Conservation (phyloP, 2,888 invertebrate species). For the Idaea biselata region DNA sequence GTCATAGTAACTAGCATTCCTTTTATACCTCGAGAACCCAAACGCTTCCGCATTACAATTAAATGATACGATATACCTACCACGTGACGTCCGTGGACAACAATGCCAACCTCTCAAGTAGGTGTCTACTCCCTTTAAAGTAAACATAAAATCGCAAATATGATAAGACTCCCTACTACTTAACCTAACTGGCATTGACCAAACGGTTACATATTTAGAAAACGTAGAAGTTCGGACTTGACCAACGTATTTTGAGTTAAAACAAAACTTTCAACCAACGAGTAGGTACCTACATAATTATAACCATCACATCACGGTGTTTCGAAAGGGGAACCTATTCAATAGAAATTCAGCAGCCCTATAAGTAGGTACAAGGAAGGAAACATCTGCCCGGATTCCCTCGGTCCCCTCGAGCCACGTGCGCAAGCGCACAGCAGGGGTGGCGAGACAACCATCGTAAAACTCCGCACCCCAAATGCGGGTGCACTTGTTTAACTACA, state of each 20-base stretch:
- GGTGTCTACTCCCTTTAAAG: slow-evolving; percentile 13
- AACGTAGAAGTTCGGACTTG: neutral
- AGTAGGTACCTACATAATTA: too few relatives aligned
- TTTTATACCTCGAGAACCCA: slow-evolving; percentile 2
- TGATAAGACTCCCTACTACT: slow-evolving; percentile 21
- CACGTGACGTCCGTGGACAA: slow-evolving; percentile 8
- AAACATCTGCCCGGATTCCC: slow-evolving; percentile 67
- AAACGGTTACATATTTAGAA: neutral
- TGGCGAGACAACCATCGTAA: slow-evolving; percentile 57
- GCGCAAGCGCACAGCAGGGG: slow-evolving; percentile 71
- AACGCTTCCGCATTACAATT: slow-evolving; percentile 26
- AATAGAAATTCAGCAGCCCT: slow-evolving; percentile 48
- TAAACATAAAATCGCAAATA: slow-evolving; percentile 19
- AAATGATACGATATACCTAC: slow-evolving; percentile 13
- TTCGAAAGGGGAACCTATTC: slow-evolving; percentile 17
- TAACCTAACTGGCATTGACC: neutral
- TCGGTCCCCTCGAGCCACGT: slow-evolving; percentile 63
- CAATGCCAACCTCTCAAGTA: slow-evolving; percentile 15
- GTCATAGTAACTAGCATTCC: neutral
- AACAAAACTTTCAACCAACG: slow-evolving; percentile 6
- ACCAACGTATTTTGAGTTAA: neutral
- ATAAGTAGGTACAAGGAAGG: slow-evolving; percentile 36
- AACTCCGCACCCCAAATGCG: slow-evolving; percentile 71
- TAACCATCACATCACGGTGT: slow-evolving; percentile 11
- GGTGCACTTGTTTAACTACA: slow-evolving; percentile 37